A percentile compares a stretch with the other conserved stretches of the same genome.
Conservation (phyloP, 2,888 invertebrate species). For the Lymantria monacha region DNA sequence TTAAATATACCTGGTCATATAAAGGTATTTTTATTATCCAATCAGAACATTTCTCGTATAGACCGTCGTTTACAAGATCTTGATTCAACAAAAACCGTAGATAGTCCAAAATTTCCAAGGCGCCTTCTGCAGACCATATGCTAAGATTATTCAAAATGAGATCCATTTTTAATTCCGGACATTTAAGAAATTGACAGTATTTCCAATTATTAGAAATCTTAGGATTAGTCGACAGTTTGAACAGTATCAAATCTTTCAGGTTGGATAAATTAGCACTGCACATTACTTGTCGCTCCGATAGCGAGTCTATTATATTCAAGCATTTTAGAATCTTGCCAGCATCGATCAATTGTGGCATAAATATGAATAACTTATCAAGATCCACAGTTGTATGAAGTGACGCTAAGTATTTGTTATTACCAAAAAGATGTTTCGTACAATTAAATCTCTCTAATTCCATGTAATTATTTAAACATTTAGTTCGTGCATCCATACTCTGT, state of each 20-base stretch:
- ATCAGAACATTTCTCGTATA: constrained; percentile 71
- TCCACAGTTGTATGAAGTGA: constrained; percentile 82
- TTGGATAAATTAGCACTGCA: constrained; percentile 78
- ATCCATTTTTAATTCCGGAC: constrained; percentile 73
- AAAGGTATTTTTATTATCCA: constrained; percentile 84
- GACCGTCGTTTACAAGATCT: constrained; percentile 65
- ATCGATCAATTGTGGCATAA: constrained; percentile 70
- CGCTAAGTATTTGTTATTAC: constrained; percentile 82
- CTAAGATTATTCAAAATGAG: constrained; percentile 78
- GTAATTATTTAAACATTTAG: constrained; percentile 83
- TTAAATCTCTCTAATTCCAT: constrained; percentile 80
- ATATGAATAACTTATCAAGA: constrained; percentile 73
- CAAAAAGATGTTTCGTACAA: constrained; percentile 76
- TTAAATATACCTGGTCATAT: constrained; percentile 79
- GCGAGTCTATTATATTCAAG: constrained; percentile 78
- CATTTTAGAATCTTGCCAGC: constrained; percentile 73
- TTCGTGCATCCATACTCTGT: constrained; percentile 80
- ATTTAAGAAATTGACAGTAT: constrained; percentile 77
- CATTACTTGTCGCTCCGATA: constrained; percentile 81
- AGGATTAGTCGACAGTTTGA: constrained; percentile 79
- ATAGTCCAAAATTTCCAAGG: constrained; percentile 74
- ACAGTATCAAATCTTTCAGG: constrained; percentile 83
- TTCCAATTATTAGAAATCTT: constrained; percentile 73
- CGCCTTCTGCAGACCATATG: constrained; percentile 81
- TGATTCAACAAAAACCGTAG: constrained; percentile 68